Conservation (phyloP, 2,888 invertebrate genomes). For the Eupithecia subfuscata region DNA sequence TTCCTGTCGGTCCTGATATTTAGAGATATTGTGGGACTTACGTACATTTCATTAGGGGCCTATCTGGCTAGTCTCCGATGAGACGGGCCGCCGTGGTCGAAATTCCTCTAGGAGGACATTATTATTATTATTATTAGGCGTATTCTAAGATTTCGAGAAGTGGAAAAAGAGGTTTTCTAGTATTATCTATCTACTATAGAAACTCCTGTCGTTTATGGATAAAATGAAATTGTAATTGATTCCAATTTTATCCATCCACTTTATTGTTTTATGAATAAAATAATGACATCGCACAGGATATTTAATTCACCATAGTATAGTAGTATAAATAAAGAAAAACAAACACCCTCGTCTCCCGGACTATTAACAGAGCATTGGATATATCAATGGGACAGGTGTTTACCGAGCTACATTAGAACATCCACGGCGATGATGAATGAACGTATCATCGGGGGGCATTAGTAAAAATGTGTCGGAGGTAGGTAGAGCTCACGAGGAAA, state of each 20-base stretch:
- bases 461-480: conserved; percentile 35
- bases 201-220: too few species aligned
- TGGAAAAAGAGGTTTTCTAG: too few species aligned
- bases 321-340: background rate
- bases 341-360: conserved; percentile 5
- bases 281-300: background rate
- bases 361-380: conserved; percentile 38
- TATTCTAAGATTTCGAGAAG: too few species aligned
- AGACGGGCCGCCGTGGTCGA: too few species aligned
- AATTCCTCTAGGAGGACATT: too few species aligned
- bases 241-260: too few species aligned
- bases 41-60: too few species aligned
- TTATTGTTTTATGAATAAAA: too few species aligned
- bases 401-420: conserved; percentile 44
- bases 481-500: background rate
- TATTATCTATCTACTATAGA: too few species aligned
- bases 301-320: background rate
- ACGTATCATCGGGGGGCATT: conserved; percentile 41
- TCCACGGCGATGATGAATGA: conserved; percentile 42
- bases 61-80: too few species aligned
- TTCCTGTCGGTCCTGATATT: background rate
- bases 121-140: too few species aligned
- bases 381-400: conserved; percentile 43
- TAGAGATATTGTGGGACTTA: background rate
- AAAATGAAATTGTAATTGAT: too few species aligned